phyloP scores from a whole-genome alignment of 1,140 invertebrate genomes.

The Vanessa atalanta region DNA sequence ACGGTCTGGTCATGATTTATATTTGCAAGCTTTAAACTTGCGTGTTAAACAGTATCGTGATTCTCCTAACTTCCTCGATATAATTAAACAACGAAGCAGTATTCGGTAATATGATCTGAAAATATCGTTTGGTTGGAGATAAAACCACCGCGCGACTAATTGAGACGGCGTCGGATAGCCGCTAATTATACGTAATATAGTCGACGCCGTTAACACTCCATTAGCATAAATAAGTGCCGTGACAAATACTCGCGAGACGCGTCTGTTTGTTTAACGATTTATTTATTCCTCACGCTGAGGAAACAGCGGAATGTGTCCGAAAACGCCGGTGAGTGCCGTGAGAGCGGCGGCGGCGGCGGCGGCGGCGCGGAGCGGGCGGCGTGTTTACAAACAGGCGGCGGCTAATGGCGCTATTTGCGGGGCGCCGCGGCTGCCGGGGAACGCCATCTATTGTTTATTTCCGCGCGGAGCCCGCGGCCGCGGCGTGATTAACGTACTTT shows the following conservation, averaged over 20 bases:
- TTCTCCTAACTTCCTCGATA: too few relatives aligned
- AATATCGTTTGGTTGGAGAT: slow-evolving; percentile 6
- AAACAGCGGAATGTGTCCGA: slow-evolving; percentile 36
- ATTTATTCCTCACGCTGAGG: slow-evolving; percentile 37
- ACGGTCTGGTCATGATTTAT: too few relatives aligned
- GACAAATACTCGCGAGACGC: slow-evolving; percentile 40
- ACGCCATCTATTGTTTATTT: slow-evolving; percentile 26
- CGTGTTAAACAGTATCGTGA: too few relatives aligned
- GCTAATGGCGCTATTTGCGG: slow-evolving; percentile 42
- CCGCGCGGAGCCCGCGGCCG: background rate
- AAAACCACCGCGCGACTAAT: slow-evolving; percentile 15
- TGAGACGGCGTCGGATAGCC: slow-evolving; percentile 10
- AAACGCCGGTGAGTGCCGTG: slow-evolving; percentile 18
- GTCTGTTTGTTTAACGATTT: slow-evolving; percentile 37
- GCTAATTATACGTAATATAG: slow-evolving; percentile 22
- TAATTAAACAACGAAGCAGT: background rate
- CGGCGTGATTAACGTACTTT: slow-evolving; percentile 19
- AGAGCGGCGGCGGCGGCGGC: slow-evolving; percentile 3
- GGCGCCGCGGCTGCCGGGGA: background rate
- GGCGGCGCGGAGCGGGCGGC: background rate
- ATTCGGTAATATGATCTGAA: slow-evolving; percentile 10
- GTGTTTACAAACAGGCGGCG: slow-evolving; percentile 13
- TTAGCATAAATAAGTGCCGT: slow-evolving; percentile 45
- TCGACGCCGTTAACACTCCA: slow-evolving; percentile 29
- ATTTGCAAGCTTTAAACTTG: too few relatives aligned